phyloP scores from a whole-genome alignment of 2,797 vertebrate species.

The Lerista edwardsae region DNA sequence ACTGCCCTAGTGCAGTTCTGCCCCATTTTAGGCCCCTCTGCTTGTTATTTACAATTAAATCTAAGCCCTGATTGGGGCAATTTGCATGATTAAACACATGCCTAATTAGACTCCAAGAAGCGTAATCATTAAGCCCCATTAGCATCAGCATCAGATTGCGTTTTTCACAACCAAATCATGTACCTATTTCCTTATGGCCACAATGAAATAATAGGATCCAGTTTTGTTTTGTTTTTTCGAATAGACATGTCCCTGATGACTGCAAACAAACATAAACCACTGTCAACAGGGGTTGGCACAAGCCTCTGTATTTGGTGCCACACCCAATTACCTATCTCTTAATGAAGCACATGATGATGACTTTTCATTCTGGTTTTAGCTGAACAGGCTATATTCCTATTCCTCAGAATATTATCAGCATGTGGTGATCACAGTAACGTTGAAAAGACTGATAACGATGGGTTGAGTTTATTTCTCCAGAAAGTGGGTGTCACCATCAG shows the following conservation, averaged over 20 bases:
- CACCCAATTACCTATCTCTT: constrained; percentile 9
- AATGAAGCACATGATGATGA: background rate
- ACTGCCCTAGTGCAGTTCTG: too few relatives aligned
- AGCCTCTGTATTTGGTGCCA: constrained; percentile 13
- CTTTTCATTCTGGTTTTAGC: constrained; percentile 54
- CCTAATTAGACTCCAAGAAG: too few relatives aligned
- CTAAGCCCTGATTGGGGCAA: too few relatives aligned
- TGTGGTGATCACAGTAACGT: background rate
- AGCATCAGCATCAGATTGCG: constrained; percentile 22
- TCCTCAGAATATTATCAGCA: background rate
- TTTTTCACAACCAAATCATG: constrained; percentile 12
- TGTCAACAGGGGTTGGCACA: constrained; percentile 52
- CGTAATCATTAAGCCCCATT: background rate
- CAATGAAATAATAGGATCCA: constrained; percentile 10
- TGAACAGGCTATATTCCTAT: constrained; percentile 40
- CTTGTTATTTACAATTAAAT: too few relatives aligned
- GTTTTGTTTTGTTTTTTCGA: constrained; percentile 35
- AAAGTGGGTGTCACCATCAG: background rate
- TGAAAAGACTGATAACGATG: constrained; percentile 10
- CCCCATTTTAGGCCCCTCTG: too few relatives aligned
- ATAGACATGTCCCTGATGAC: constrained; percentile 46
- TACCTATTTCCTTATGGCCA: constrained; percentile 39
- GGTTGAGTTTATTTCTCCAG: constrained; percentile 11
- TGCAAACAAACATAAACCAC: constrained; percentile 53
- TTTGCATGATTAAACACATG: too few relatives aligned